phyloP scores from a whole-genome alignment of 2,888 invertebrate genomes.

The Ischnura elegans region DNA sequence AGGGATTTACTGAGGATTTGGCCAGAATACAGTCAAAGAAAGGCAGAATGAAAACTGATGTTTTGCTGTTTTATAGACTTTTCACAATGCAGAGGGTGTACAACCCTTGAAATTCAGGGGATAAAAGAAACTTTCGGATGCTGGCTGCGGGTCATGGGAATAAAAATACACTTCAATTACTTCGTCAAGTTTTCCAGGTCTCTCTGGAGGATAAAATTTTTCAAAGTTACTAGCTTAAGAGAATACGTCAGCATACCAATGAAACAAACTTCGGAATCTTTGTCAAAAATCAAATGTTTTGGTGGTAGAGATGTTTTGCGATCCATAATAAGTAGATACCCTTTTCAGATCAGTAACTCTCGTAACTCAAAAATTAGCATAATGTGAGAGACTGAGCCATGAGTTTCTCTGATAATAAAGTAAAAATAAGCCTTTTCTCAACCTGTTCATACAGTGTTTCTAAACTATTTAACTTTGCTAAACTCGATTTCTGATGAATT shows the following conservation, averaged over 20 bases:
- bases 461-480: too few species aligned
- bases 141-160: neutral
- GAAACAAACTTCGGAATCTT: neutral
- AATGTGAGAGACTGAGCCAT: too few species aligned
- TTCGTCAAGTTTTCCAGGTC: neutral
- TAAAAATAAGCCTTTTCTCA: too few species aligned
- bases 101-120: neutral
- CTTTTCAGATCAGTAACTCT: too few species aligned
- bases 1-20: neutral
- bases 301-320: too few species aligned
- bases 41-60: neutral
- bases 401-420: too few species aligned
- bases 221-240: neutral
- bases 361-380: too few species aligned
- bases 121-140: neutral
- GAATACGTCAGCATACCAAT: neutral
- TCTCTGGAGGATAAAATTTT: neutral
- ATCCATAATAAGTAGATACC: too few species aligned
- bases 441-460: too few species aligned
- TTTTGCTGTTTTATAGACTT: too few species aligned
- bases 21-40: neutral
- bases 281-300: neutral
- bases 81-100: neutral
- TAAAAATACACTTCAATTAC: too few species aligned
- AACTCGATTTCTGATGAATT: too few species aligned